A percentile compares a stretch with the other conserved stretches of the same genome.
Evolutionary conservation across 2,113 vertebrate species (phyloP).

Genomic region (Ptilonorhynchus violaceus): DNA sequence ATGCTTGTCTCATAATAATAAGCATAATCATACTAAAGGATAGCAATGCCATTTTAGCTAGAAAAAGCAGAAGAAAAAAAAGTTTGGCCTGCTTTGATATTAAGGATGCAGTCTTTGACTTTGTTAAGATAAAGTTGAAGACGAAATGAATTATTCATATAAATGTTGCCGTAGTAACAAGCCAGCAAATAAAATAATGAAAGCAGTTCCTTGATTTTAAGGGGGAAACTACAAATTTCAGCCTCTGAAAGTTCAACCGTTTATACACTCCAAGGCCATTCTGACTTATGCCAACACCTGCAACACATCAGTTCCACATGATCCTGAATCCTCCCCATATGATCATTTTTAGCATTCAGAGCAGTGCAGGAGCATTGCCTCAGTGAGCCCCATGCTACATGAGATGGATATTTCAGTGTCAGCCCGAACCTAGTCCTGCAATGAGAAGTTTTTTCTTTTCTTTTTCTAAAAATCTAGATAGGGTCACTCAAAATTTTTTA

Average conservation of each 20-base stretch:
- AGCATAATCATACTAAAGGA: conserved; percentile 34
- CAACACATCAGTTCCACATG: background rate
- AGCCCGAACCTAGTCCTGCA: background rate
- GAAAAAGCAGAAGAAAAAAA: conserved; percentile 14
- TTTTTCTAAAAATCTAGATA: background rate
- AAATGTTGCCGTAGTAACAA: conserved; percentile 74
- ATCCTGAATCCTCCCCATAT: background rate
- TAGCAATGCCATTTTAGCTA: conserved; percentile 43
- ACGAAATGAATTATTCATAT: conserved; percentile 76
- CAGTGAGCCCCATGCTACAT: background rate
- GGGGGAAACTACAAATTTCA: conserved; percentile 51
- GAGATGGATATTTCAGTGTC: background rate
- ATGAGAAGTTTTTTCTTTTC: background rate
- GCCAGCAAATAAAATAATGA: conserved; percentile 75
- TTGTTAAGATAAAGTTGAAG: conserved; percentile 74
- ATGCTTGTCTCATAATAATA: conserved; percentile 6
- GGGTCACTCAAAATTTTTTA: background rate
- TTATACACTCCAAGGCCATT: background rate
- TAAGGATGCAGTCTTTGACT: conserved; percentile 73
- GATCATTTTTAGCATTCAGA: background rate
- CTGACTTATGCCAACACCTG: background rate
- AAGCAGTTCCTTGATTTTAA: conserved; percentile 66
- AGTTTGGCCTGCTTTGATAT: conserved; percentile 69
- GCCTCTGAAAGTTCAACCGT: conserved; percentile 37
- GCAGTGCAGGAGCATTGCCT: background rate